These are phyloP conservation scores for Chloroclysta siterata DNA, from an alignment of 2,888 invertebrate genomes.

Conservation along the genomic window DNA sequence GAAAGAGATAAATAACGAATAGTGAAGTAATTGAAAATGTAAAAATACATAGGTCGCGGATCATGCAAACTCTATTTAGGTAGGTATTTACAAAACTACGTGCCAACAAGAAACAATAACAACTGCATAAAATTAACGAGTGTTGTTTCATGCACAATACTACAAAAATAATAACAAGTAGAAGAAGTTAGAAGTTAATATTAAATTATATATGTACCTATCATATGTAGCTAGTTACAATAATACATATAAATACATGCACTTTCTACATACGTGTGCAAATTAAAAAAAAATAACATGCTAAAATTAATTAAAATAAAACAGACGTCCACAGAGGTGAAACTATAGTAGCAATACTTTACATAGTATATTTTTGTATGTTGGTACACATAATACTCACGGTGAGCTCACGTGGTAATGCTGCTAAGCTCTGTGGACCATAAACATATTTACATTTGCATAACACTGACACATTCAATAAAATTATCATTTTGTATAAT, in stretches of 20 bases:
- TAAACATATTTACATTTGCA: constrained; percentile 82
- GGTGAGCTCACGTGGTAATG: constrained; percentile 91
- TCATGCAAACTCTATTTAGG: background rate
- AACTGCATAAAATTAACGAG: background rate
- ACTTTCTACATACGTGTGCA: no score
- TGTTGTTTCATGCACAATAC: background rate
- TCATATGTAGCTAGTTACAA: no score
- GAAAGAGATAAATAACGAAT: background rate
- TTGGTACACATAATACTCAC: constrained; percentile 85
- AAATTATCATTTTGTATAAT: constrained; percentile 50
- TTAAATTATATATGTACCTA: no score
- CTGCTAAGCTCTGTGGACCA: constrained; percentile 92
- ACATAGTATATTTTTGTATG: constrained; percentile 20
- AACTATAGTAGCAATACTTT: constrained; percentile 27
- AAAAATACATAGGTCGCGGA: background rate
- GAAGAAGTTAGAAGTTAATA: no score
- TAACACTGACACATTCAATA: constrained; percentile 48
- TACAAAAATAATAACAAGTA: background rate
- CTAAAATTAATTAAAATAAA: constrained; percentile 7
- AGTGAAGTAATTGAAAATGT: background rate
- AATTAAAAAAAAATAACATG: no score
- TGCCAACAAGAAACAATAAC: background rate
- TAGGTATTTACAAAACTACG: background rate
- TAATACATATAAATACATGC: no score
- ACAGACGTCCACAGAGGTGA: constrained; percentile 34